Percentiles rank a stretch among this genome's conserved stretches.
Evolutionary conservation across 1,140 invertebrate species (phyloP).

Genomic region (Drosophila serrata): DNA sequence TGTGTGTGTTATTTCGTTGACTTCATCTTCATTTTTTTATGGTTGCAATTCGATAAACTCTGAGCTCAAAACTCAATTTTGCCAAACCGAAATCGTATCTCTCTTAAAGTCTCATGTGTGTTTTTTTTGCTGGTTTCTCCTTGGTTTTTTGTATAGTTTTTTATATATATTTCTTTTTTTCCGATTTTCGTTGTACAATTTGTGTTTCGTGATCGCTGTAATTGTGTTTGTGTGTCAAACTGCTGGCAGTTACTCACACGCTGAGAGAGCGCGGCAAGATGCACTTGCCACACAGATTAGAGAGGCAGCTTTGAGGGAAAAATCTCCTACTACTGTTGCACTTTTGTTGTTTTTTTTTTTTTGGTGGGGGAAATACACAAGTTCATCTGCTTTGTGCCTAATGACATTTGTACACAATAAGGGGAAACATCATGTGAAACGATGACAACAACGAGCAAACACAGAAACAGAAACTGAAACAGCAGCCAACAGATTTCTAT

Average conservation of each 20-base stretch:
- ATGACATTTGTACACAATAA: conserved; percentile 75
- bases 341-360: conserved; percentile 9
- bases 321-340: conserved; percentile 33
- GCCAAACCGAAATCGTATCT: conserved; percentile 28
- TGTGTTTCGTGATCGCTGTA: conserved; percentile 60
- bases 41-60: conserved; percentile 40
- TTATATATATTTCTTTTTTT: background rate
- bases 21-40: conserved; percentile 1
- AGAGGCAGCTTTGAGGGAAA: conserved; percentile 40
- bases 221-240: conserved; percentile 80
- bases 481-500: conserved; percentile 61
- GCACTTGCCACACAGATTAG: conserved; percentile 63
- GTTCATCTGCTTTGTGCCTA: conserved; percentile 62
- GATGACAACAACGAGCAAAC: conserved; percentile 14
- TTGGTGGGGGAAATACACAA: conserved; percentile 14
- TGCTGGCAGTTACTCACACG: conserved; percentile 67
- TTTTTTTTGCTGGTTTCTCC: conserved; percentile 9
- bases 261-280: conserved; percentile 32
- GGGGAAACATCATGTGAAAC: conserved; percentile 55
- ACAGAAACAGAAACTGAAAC: conserved; percentile 31
- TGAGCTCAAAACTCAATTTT: conserved; percentile 39
- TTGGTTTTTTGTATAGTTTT: conserved; percentile 7
- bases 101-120: background rate
- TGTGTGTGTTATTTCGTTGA: conserved; percentile 42
- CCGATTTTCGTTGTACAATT: conserved; percentile 25